Evolutionary conservation across 2,797 vertebrate genomes (phyloP), one percentile per base, ranked within the genome.

Genomic region (Phalloptychus januarius): DNA sequence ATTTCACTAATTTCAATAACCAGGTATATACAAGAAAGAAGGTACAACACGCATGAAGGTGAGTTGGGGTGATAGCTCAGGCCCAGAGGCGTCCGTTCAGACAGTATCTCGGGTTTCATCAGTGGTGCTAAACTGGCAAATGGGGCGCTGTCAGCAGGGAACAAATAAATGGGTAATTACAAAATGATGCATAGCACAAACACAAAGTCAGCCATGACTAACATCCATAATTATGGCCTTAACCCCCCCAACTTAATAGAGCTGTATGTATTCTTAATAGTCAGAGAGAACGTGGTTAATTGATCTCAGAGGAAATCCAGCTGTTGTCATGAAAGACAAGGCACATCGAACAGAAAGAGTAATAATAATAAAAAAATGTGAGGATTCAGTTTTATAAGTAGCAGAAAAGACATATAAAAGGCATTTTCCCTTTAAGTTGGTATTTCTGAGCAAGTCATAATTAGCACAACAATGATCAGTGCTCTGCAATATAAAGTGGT

Each of bases 111-210:
- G 0, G 4, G 75, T 84, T 89, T 85, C 72, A 82, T 88, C 75
- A 70, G 46, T 13, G 70, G 73, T 46, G 79, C 63, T 73, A 76
- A 86, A 86, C 42, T 78, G 76, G 71, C 77, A 84, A 81, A 82
- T 16, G 42, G 72, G 77, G 74, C 73, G 67, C 81, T 79, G 87
- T 89, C 89, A 87, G 74, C 13, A 77, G 74, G 79, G 80, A 89
- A 89, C 77, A 92, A 87, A 91, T 78, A 88, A 82, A 85, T 79
- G 73, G 79, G 75, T 86, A 77, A 87, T 92, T 90, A 90, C n/a
- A 45, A 91, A 91, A 86, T 82, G 86, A 92, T 82, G 83, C 84
- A 87, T 92, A 63, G 71, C 85, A 70, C 80, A 86, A 89, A 86
- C 76, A 81, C 78, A 80, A 69, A 85, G 76, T 76, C 74, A 71